Percentiles rank a stretch among this genome's conserved stretches.
Evolutionary conservation across 2,797 vertebrate genomes (phyloP).

Genomic region (Chlorospingus flavigularis): DNA sequence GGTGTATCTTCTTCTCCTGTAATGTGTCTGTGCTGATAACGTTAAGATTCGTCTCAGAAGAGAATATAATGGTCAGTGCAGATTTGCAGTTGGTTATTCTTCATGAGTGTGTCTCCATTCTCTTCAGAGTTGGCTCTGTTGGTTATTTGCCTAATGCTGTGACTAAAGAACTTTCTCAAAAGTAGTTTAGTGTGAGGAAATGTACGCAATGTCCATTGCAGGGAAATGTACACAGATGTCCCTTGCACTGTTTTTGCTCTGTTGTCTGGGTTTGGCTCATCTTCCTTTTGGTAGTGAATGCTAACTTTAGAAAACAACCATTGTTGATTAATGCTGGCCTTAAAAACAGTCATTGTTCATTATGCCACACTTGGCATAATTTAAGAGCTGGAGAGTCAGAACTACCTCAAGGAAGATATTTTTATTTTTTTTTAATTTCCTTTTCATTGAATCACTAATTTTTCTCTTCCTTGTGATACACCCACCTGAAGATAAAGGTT

Average conservation of each 20-base stretch:
- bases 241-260: not conserved
- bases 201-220: not conserved
- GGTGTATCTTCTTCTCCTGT: not conserved
- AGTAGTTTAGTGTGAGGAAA: not conserved
- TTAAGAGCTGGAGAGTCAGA: not conserved
- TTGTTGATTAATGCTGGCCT: not conserved
- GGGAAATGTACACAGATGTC: not conserved
- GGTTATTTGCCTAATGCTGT: not conserved
- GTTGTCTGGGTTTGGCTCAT: not conserved
- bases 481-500: not conserved
- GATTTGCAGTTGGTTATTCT: not conserved
- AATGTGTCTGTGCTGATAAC: not conserved
- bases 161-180: not conserved
- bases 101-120: not conserved
- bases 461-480: not conserved
- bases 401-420: not conserved
- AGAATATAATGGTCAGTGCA: not conserved
- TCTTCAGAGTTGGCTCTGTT: not conserved
- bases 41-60: not conserved
- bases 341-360: not conserved
- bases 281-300: not conserved
- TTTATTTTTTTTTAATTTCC: not conserved
- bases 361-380: not conserved
- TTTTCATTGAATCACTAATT: not conserved
- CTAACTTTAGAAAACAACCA: not conserved